Percentiles rank a stretch among this genome's conserved stretches.
Evolutionary conservation across 2,888 invertebrate genomes (phyloP).

Genomic region (Troilus luridus): DNA sequence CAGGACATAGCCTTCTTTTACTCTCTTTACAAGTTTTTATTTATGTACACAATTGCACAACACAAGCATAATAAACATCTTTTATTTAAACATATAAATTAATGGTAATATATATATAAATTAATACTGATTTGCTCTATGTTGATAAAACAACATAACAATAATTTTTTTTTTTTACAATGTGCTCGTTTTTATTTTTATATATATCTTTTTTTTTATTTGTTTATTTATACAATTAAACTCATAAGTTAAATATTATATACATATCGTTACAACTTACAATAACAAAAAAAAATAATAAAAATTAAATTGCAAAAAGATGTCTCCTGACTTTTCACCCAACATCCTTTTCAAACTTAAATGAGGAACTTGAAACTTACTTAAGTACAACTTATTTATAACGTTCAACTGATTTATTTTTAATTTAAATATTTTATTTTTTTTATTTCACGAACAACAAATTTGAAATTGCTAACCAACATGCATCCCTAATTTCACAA

Average conservation of each 20-base stretch:
- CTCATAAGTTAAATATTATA: slow-evolving; percentile 49
- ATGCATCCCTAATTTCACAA: slow-evolving; percentile 11
- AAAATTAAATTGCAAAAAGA: slow-evolving; percentile 29
- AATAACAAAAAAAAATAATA: background rate
- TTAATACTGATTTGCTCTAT: slow-evolving; percentile 62
- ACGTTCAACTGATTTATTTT: background rate
- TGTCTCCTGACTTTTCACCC: background rate
- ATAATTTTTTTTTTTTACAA: slow-evolving; percentile 47
- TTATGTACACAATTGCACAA: slow-evolving; percentile 57
- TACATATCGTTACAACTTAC: slow-evolving; percentile 52
- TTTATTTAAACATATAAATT: slow-evolving; percentile 54
- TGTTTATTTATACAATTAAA: background rate
- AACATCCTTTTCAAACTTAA: slow-evolving; percentile 35
- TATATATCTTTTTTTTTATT: slow-evolving; percentile 9
- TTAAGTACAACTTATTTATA: slow-evolving; percentile 25
- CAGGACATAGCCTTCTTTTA: slow-evolving; percentile 36
- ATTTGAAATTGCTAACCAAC: background rate
- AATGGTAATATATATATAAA: slow-evolving; percentile 60
- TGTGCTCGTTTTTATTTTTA: slow-evolving; percentile 12
- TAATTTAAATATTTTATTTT: background rate
- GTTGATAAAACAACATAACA: slow-evolving; percentile 53
- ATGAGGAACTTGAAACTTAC: slow-evolving; percentile 36
- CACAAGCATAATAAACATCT: slow-evolving; percentile 55
- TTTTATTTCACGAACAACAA: background rate
- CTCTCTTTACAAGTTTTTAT: slow-evolving; percentile 45